These are phyloP conservation scores for Suricata suricatta DNA, from an alignment of 2,113 vertebrate species.

Conservation along the genomic window DNA sequence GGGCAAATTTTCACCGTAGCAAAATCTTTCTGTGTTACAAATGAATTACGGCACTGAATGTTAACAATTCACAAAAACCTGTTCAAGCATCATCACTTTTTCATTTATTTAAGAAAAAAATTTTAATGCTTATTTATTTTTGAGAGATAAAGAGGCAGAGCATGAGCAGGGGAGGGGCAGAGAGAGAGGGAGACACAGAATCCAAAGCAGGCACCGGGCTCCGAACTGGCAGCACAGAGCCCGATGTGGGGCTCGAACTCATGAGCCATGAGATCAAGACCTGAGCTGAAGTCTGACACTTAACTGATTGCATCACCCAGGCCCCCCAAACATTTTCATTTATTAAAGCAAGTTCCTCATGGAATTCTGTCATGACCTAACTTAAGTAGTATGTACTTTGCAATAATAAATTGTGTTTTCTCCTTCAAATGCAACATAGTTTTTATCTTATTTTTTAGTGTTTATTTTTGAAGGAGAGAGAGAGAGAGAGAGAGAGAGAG, in stretches of 20 bases:
- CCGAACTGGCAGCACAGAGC: too few species aligned
- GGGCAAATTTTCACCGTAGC: background rate
- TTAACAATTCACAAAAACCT: constrained; percentile 38
- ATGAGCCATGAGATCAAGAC: too few species aligned
- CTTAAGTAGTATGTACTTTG: background rate
- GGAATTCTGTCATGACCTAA: background rate
- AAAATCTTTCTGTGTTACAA: background rate
- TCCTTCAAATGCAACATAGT: background rate
- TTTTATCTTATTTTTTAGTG: background rate
- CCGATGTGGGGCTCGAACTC: too few species aligned
- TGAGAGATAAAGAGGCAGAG: too few species aligned
- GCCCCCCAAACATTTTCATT: background rate
- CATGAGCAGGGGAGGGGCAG: too few species aligned
- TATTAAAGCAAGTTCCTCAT: background rate
- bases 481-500: too few species aligned
- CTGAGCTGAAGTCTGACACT: too few species aligned
- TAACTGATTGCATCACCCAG: too few species aligned
- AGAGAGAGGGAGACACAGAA: too few species aligned
- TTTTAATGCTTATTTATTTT: too few species aligned
- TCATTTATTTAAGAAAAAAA: background rate
- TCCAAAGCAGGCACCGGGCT: too few species aligned
- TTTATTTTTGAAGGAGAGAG: too few species aligned
- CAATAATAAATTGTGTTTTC: constrained; percentile 9
- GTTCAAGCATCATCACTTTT: background rate
- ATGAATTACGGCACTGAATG: background rate